Evolutionary conservation across 2,113 vertebrate genomes (phyloP), one percentile per base, ranked within the genome.

Genomic region (Dunckerocampus dactyliophorus): DNA sequence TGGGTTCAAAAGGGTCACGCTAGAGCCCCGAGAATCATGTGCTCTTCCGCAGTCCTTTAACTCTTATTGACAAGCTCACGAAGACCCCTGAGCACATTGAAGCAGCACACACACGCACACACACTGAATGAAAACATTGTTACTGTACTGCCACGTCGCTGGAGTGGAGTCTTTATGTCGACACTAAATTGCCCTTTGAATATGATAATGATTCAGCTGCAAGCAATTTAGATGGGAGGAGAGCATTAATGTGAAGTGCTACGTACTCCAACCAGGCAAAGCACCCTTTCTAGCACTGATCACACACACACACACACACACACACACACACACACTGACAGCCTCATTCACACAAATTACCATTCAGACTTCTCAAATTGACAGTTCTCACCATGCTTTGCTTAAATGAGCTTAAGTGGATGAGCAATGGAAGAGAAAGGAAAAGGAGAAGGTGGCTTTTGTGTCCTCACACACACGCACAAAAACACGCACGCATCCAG

Each of bases 121-220:
- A 14, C 12, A 14, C 67, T 16, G 14, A 28, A 55, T 16, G n/a
- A 21, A 39, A 37, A 15, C 34, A 50, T 49, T 49, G 59, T 49
- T 49, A 45, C 31, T 57, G 63, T 54, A 46, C 24, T 24, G 31
- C 69, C 47, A 60, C 61, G 51, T 52, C 70, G 59, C 61, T 71
- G 42, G 43, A 79, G 69, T 60, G 42, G 49, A 31, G 65, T 67
- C 59, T 76, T 46, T 22, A 16, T 67, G 63, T 66, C 59, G 47
- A 50, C n/a, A 55, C 64, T 67, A 75, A 85, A 85, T 81, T 77
- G 69, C 58, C 71, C 57, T 76, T 73, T 77, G 61, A 79, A 79
- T 72, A 81, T 77, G 84, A 46, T 64, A 75, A 86, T 81, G 56
- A 55, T 69, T 77, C 67, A 67, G 65, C 75, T 77, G 65, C 51